These are phyloP conservation scores for Oreortyx pictus DNA, from an alignment of 2,797 vertebrate species.

Conservation along the genomic window DNA sequence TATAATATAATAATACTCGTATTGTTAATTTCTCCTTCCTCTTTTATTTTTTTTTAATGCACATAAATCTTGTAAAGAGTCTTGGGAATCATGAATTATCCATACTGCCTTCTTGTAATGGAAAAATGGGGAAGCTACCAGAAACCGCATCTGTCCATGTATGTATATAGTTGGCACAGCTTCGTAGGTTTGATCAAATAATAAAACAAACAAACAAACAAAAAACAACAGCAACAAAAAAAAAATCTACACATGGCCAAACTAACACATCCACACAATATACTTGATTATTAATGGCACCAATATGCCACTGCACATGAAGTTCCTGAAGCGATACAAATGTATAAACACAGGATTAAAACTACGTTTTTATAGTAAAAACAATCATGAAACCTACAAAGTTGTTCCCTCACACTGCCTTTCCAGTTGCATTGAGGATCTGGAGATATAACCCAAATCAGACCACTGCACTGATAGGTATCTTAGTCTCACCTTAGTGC, in stretches of 20 bases:
- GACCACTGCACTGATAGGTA: not conserved
- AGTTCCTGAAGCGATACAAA: not conserved
- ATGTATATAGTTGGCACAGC: not conserved
- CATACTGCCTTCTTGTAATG: not conserved
- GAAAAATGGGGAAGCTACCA: not conserved
- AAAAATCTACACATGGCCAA: not conserved
- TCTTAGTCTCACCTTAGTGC: not conserved
- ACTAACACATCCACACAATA: not conserved
- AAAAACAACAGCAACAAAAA: not conserved
- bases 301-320: not conserved
- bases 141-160: not conserved
- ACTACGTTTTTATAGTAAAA: not conserved
- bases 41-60: not conserved
- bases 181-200: not conserved
- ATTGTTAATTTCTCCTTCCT: not conserved
- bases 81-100: conserved; percentile 8
- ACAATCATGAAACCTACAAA: not conserved
- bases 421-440: not conserved
- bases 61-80: conserved; percentile 2
- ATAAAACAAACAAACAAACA: too few relatives aligned
- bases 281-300: not conserved
- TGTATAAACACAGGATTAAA: not conserved
- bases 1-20: fast-evolving
- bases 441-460: not conserved
- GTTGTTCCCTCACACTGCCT: not conserved